phyloP scores from a whole-genome alignment of 1,140 invertebrate genomes.

The Drosophila serrata region DNA sequence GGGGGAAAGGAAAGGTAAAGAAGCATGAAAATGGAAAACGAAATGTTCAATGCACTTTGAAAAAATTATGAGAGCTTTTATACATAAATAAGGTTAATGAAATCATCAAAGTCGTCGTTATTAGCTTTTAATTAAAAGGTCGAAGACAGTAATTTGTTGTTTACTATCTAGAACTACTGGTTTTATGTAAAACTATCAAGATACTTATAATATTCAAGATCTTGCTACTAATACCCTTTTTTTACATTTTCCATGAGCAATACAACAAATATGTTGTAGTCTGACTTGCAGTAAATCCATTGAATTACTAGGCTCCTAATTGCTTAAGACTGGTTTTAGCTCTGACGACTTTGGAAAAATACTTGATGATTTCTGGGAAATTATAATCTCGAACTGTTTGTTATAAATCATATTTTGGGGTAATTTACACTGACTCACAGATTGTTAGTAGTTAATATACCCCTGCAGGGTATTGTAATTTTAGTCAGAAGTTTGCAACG shows the following conservation, averaged over 20 bases:
- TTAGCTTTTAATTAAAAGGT: not conserved
- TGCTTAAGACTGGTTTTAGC: slow-evolving; percentile 9
- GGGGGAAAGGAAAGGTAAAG: slow-evolving; percentile 7
- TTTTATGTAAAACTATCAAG: slow-evolving; percentile 1
- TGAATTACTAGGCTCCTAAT: not conserved
- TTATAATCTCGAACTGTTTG: not conserved
- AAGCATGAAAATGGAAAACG: slow-evolving; percentile 43
- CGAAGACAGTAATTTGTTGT: slow-evolving; percentile 5
- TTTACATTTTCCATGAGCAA: slow-evolving; percentile 2
- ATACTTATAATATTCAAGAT: not conserved
- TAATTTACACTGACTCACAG: slow-evolving; percentile 36
- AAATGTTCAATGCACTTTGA: slow-evolving; percentile 1
- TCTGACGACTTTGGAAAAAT: slow-evolving; percentile 14
- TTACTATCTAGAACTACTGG: slow-evolving; percentile 5
- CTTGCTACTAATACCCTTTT: not conserved
- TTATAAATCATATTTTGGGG: slow-evolving; percentile 11
- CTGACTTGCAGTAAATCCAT: not conserved
- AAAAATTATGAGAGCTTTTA: not conserved
- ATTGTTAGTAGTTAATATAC: slow-evolving; percentile 7
- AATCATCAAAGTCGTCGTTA: not conserved
- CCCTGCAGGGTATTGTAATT: too few relatives aligned
- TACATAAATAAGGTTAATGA: not conserved
- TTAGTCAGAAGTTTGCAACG: too few relatives aligned
- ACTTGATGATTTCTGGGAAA: slow-evolving; percentile 10
- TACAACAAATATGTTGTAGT: not conserved